Conservation (phyloP, 2,797 vertebrate genomes). For the Lophotriccus pileatus region DNA sequence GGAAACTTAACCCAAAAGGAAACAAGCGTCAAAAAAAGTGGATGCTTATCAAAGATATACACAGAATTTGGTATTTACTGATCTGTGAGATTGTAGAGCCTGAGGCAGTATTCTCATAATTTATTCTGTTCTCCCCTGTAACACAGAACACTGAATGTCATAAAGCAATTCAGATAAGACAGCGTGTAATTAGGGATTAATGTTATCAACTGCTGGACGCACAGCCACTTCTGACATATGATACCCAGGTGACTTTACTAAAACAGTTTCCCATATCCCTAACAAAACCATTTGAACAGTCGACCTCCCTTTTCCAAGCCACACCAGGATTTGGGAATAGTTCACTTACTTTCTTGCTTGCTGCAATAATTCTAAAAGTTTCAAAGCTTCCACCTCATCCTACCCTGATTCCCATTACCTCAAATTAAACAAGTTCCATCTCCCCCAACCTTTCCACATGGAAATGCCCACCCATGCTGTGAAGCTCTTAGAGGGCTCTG, state of each 20-base stretch:
- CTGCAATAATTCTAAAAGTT: background rate
- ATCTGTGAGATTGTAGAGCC: background rate
- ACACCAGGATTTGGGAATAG: background rate
- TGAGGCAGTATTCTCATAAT: background rate
- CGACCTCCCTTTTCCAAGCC: background rate
- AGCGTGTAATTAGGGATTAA: background rate
- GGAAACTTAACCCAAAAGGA: background rate
- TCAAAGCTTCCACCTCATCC: background rate
- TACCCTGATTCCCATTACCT: background rate
- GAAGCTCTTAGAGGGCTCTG: background rate
- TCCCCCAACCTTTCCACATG: background rate
- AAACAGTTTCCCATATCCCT: background rate
- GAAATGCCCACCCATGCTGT: rapidly evolving
- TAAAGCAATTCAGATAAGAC: background rate
- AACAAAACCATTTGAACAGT: background rate
- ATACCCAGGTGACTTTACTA: background rate
- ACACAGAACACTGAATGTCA: background rate
- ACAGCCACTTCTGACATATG: background rate
- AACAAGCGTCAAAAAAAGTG: background rate
- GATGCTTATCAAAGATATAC: background rate
- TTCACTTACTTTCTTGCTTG: background rate
- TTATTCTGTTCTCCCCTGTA: background rate
- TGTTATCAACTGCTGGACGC: background rate
- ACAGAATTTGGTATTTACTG: background rate
- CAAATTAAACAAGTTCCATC: background rate